Evolutionary conservation across 1,140 invertebrate species (phyloP).

Genomic region (Doryteuthis pealeii): DNA sequence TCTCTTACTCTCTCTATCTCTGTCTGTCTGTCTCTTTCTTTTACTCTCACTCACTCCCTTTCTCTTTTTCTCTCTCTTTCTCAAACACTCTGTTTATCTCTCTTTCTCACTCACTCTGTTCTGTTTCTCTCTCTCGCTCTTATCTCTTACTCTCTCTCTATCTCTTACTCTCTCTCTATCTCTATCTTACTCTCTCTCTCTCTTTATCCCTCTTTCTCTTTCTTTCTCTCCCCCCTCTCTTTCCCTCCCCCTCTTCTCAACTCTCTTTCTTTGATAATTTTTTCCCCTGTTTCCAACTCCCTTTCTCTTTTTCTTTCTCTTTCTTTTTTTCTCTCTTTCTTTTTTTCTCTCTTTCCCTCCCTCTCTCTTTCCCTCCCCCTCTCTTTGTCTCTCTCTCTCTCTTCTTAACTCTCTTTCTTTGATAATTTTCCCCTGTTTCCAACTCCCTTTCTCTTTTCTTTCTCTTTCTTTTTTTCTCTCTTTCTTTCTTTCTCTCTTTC

Average conservation of each 20-base stretch:
- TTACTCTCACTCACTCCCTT: no score
- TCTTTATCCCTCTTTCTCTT: not conserved
- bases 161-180: not conserved
- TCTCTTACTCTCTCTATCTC: no score
- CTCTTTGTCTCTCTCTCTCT: no score
- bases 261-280: not conserved
- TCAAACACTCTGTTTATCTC: no score
- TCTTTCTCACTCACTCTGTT: no score
- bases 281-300: not conserved
- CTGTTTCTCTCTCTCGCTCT: no score
- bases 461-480: not conserved
- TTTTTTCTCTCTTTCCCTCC: not conserved
- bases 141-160: no score
- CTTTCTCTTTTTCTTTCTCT: not conserved
- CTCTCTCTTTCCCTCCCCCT: not conserved
- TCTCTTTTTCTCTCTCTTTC: no score
- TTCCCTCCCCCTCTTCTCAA: not conserved
- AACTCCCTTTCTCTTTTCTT: not conserved
- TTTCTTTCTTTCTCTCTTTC: not conserved
- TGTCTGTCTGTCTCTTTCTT: no score
- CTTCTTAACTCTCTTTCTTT: no score
- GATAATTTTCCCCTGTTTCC: not conserved
- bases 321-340: not conserved
- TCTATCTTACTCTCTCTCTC: not conserved
- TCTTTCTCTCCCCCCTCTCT: not conserved